These are phyloP conservation scores for Busseola fusca DNA, from an alignment of 2,888 invertebrate species.

Conservation along the genomic window DNA sequence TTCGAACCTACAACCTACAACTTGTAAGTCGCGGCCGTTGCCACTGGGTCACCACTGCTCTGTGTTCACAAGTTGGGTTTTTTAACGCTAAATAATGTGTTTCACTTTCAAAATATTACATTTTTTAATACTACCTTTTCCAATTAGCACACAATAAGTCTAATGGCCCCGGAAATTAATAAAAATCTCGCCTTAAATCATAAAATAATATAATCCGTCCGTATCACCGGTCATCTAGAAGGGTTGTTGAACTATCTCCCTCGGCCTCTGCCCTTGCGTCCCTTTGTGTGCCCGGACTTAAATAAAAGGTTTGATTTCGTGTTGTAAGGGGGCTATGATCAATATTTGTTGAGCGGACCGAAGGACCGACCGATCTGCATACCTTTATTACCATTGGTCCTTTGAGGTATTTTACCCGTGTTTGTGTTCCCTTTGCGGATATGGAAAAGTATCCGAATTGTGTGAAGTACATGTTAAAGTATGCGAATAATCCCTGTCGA, in stretches of 20 bases:
- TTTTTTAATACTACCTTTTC: background rate
- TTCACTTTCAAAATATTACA: background rate
- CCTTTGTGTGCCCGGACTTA: constrained; percentile 85
- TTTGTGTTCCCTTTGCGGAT: constrained; percentile 43
- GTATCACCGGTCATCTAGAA: constrained; percentile 83
- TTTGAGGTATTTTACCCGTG: constrained; percentile 56
- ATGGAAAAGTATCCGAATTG: constrained; percentile 36
- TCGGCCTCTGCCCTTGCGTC: constrained; percentile 73
- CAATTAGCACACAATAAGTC: background rate
- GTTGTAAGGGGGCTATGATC: constrained; percentile 85
- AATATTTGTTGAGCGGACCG: constrained; percentile 85
- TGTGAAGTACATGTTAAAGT: background rate
- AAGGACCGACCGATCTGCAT: constrained; percentile 78
- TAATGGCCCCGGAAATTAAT: constrained; percentile 11
- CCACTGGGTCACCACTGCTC: too few relatives aligned
- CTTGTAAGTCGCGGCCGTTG: too few relatives aligned
- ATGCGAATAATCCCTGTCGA: background rate
- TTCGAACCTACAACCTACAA: too few relatives aligned
- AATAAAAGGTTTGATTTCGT: constrained; percentile 89
- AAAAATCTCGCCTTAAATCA: constrained; percentile 56
- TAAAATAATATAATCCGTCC: constrained; percentile 73
- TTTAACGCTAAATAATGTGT: background rate
- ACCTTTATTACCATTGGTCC: constrained; percentile 76
- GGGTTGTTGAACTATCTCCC: constrained; percentile 88
- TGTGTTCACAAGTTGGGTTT: background rate